Evolutionary conservation across 2,797 vertebrate species (phyloP).

Genomic region (Cheirogaleus major): DNA sequence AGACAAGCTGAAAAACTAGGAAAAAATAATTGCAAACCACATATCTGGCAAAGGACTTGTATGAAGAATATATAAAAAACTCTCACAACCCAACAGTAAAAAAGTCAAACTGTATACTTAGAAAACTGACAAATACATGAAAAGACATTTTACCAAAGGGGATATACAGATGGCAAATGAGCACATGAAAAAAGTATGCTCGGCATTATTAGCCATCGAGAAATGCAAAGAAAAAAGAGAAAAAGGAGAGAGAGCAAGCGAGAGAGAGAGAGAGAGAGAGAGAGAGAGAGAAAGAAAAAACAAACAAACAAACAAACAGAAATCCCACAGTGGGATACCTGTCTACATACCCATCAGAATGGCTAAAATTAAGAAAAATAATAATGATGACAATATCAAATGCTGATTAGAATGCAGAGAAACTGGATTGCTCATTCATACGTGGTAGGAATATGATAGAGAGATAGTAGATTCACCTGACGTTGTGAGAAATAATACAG

Average conservation of each 20-base stretch:
- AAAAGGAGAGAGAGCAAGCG: not conserved
- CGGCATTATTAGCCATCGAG: not conserved
- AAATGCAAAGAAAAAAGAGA: not conserved
- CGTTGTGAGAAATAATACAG: not conserved
- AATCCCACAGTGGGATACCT: not conserved
- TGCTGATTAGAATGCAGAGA: not conserved
- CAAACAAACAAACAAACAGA: not conserved
- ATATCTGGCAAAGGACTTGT: not conserved
- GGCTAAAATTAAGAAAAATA: not conserved
- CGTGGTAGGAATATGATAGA: not conserved
- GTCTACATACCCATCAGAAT: not conserved
- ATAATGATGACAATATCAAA: not conserved
- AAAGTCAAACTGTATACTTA: not conserved
- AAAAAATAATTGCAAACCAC: not conserved
- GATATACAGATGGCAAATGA: not conserved
- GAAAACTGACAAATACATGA: not conserved
- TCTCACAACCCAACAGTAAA: not conserved
- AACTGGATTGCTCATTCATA: not conserved
- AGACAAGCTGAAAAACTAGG: not conserved
- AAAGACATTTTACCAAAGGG: not conserved
- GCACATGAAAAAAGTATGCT: not conserved
- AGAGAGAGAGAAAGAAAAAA: not conserved
- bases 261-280: not conserved
- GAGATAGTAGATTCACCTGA: not conserved
- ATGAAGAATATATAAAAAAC: not conserved